A percentile compares a stretch with the other conserved stretches of the same genome.
Conservation (phyloP, 2,113 vertebrate species). For the Diglossa brunneiventris region DNA sequence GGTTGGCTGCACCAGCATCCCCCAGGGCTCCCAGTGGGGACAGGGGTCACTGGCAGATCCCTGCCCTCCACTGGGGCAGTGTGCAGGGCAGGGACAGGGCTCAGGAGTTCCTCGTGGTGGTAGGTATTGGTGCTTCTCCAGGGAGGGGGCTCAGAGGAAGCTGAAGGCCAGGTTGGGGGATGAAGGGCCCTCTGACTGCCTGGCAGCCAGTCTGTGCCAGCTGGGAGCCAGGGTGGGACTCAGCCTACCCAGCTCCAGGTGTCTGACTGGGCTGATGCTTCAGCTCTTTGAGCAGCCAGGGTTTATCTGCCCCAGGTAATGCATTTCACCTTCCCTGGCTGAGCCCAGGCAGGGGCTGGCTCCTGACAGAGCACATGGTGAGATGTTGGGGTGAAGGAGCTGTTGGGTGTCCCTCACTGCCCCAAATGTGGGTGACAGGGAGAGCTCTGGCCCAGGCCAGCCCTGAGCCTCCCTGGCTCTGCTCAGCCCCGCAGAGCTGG, state of each 20-base stretch:
- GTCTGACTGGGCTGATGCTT: background rate
- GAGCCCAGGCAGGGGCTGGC: rapidly evolving
- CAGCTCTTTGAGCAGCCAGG: background rate
- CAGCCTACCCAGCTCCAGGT: background rate
- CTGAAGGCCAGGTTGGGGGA: background rate
- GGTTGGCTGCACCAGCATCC: rapidly evolving
- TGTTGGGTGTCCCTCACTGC: background rate
- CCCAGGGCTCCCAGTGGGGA: background rate
- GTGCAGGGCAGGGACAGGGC: background rate
- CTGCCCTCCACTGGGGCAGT: rapidly evolving
- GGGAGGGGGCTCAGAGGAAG: background rate
- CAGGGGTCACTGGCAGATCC: background rate
- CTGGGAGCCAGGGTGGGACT: rapidly evolving
- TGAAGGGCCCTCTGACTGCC: background rate
- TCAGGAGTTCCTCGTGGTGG: rapidly evolving
- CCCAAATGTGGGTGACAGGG: rapidly evolving
- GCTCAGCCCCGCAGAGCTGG: rapidly evolving
- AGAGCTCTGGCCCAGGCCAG: background rate
- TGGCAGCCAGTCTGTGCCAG: background rate
- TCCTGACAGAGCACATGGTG: background rate
- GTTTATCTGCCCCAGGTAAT: background rate
- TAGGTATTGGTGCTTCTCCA: background rate
- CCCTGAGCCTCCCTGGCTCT: background rate
- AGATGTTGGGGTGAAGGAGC: background rate
- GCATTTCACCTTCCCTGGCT: background rate